Evolutionary conservation across 2,113 vertebrate species (phyloP).

Genomic region (Riparia riparia): DNA sequence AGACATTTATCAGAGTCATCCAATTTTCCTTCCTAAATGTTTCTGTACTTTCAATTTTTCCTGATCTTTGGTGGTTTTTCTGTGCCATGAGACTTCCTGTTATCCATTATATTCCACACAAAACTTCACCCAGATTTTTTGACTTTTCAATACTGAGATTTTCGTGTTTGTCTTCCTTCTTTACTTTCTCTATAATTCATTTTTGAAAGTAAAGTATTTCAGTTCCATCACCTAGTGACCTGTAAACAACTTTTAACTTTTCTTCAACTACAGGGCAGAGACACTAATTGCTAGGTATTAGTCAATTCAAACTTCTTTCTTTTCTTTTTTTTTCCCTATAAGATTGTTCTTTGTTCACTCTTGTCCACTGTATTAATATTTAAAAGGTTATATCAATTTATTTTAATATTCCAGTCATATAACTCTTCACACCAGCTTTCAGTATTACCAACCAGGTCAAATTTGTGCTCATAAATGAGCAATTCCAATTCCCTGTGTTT

Average conservation of each 20-base stretch:
- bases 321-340: not conserved
- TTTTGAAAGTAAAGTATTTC: not conserved
- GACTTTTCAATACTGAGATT: not conserved
- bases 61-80: not conserved
- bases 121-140: not conserved
- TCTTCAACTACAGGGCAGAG: not conserved
- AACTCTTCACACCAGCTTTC: not conserved
- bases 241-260: not conserved
- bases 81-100: not conserved
- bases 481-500: slow-evolving; percentile 37
- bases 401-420: slow-evolving; percentile 3
- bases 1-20: not conserved
- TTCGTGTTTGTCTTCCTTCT: not conserved
- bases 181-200: not conserved
- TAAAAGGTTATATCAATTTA: not conserved
- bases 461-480: slow-evolving; percentile 38
- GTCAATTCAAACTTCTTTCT: not conserved
- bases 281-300: not conserved
- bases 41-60: not conserved
- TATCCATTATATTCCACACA: not conserved
- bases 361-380: not conserved
- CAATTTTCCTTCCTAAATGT: not conserved
- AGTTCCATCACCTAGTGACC: not conserved
- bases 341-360: not conserved
- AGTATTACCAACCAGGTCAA: not conserved